Conservation (phyloP, 2,797 vertebrate species). For the Psittacula echo region DNA sequence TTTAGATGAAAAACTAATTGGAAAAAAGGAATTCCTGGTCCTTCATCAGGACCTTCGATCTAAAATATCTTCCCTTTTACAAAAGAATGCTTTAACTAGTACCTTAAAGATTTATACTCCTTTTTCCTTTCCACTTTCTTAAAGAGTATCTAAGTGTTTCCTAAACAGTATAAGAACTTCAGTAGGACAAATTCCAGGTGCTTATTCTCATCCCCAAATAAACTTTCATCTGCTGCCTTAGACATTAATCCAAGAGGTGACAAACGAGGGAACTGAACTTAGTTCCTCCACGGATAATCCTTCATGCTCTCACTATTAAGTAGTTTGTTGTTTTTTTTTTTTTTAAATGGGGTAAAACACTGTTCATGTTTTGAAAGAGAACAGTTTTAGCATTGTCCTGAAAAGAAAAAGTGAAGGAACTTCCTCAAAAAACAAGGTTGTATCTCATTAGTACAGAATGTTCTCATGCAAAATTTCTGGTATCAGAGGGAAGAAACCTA, state of each 20-base stretch:
- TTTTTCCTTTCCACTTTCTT: background rate
- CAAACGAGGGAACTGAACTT: background rate
- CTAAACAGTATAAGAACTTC: background rate
- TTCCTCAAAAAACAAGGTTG: background rate
- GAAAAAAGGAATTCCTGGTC: background rate
- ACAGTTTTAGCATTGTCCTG: background rate
- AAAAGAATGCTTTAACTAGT: background rate
- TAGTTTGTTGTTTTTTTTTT: background rate
- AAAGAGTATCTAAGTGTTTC: background rate
- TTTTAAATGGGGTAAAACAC: background rate
- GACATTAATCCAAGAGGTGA: background rate
- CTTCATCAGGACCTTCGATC: background rate
- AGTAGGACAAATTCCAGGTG: background rate
- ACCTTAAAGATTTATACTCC: background rate
- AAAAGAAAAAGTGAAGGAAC: background rate
- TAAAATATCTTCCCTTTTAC: background rate
- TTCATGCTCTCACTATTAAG: background rate
- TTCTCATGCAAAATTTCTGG: background rate
- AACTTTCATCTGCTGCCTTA: background rate
- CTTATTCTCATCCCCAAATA: background rate
- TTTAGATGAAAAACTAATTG: background rate
- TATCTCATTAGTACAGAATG: background rate
- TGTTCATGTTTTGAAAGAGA: background rate
- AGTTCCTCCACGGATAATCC: background rate
- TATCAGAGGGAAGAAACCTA: background rate